phyloP scores from a whole-genome alignment of 1,140 invertebrate species.

The Sinonovacula constricta region DNA sequence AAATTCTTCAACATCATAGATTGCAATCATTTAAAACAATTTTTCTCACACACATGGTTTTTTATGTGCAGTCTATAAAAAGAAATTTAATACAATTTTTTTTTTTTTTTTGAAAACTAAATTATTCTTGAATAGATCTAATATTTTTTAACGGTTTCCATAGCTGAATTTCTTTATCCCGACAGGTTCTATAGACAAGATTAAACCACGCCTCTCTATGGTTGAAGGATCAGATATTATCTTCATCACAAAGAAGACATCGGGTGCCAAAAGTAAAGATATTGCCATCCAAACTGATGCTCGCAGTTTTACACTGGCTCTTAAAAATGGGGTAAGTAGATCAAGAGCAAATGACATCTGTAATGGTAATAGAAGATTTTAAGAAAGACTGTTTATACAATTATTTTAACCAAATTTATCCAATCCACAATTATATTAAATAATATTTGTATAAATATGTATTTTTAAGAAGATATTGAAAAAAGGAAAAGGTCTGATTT shows the following conservation, averaged over 20 bases:
- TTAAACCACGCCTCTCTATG: constrained; percentile 25
- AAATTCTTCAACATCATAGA: too few relatives aligned
- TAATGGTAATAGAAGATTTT: neutral
- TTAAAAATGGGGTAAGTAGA: constrained; percentile 37
- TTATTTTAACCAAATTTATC: too few relatives aligned
- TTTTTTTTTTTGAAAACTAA: neutral
- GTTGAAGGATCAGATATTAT: neutral
- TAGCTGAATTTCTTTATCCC: neutral
- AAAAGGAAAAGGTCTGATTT: neutral
- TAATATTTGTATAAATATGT: neutral
- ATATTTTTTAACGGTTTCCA: neutral
- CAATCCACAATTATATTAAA: neutral
- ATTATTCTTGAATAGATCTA: neutral
- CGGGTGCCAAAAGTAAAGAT: constrained; percentile 1
- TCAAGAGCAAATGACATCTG: neutral
- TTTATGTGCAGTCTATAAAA: neutral
- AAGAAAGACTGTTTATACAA: neutral
- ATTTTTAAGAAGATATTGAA: neutral
- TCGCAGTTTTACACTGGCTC: constrained; percentile 35
- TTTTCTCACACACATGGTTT: neutral
- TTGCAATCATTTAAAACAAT: neutral
- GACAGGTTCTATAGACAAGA: constrained; percentile 44
- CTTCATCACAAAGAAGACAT: constrained; percentile 2
- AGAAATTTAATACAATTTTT: neutral
- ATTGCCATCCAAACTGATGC: constrained; percentile 33